A percentile compares a stretch with the other conserved stretches of the same genome.
Conservation (phyloP, 1,140 invertebrate species). For the Liolophura sinensis region DNA sequence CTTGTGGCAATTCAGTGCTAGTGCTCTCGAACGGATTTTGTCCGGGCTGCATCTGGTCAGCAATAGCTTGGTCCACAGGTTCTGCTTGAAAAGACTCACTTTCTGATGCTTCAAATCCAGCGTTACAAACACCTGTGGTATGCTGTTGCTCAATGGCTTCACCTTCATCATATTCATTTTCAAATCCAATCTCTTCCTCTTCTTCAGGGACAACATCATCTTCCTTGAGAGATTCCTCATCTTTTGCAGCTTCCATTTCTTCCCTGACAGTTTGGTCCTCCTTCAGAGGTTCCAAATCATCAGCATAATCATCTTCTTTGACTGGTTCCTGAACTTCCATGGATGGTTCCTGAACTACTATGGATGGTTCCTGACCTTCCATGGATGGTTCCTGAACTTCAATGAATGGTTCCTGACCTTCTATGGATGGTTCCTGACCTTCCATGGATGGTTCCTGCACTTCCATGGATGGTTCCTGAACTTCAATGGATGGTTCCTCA, state of each 20-base stretch:
- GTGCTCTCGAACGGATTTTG: no score
- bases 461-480: no score
- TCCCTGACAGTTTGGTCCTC: slow-evolving; percentile 18
- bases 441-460: no score
- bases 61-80: neutral
- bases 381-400: no score
- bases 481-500: no score
- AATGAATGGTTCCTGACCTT: no score
- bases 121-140: neutral
- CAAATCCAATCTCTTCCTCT: slow-evolving; percentile 13
- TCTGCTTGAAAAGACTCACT: neutral
- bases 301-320: neutral
- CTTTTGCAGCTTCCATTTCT: slow-evolving; percentile 19
- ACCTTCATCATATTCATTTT: slow-evolving; percentile 10
- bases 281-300: neutral
- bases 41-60: no score
- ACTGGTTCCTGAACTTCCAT: no score
- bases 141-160: slow-evolving; percentile 1
- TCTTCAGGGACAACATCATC: slow-evolving; percentile 3
- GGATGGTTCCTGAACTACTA: no score
- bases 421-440: no score
- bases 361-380: slow-evolving; percentile 1
- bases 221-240: slow-evolving; percentile 11
- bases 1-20: neutral
- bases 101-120: neutral